These are phyloP conservation scores for Epizoanthus ramosus DNA, from an alignment of 92 coral and sea anemone genomes.

Conservation along the genomic window DNA sequence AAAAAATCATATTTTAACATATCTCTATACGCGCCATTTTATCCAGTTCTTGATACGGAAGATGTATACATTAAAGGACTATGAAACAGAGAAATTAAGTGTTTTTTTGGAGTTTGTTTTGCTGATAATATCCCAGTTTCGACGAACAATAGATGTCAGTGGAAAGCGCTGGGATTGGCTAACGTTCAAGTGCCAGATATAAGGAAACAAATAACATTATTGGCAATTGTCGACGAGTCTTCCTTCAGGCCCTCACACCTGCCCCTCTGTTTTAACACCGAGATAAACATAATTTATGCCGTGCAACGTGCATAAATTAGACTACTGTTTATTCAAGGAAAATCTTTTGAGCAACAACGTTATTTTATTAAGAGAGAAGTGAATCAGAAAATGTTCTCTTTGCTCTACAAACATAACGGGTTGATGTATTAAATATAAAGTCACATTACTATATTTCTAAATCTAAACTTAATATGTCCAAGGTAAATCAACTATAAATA, in stretches of 20 bases:
- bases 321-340: not conserved
- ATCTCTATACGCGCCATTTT: too few relatives aligned
- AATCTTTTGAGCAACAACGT: too few relatives aligned
- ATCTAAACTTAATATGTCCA: too few relatives aligned
- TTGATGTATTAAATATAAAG: too few relatives aligned
- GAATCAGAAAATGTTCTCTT: too few relatives aligned
- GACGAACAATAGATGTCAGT: not conserved
- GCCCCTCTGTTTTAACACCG: conserved; percentile 15
- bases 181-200: not conserved
- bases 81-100: not conserved
- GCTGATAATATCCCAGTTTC: not conserved
- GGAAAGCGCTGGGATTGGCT: conserved; percentile 30
- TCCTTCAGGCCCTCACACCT: not conserved
- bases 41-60: too few relatives aligned
- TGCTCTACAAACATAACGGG: too few relatives aligned
- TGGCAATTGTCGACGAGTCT: not conserved
- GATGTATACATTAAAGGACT: not conserved
- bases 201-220: not conserved
- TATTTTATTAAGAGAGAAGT: too few relatives aligned
- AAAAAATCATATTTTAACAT: not conserved
- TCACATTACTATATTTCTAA: too few relatives aligned
- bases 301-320: conserved; percentile 16
- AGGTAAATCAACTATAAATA: too few relatives aligned
- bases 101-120: conserved; percentile 1
- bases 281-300: not conserved